Base-by-base conservation (phyloP, 1,140 invertebrate species). In the Ostrea denselamellosa region DNA sequence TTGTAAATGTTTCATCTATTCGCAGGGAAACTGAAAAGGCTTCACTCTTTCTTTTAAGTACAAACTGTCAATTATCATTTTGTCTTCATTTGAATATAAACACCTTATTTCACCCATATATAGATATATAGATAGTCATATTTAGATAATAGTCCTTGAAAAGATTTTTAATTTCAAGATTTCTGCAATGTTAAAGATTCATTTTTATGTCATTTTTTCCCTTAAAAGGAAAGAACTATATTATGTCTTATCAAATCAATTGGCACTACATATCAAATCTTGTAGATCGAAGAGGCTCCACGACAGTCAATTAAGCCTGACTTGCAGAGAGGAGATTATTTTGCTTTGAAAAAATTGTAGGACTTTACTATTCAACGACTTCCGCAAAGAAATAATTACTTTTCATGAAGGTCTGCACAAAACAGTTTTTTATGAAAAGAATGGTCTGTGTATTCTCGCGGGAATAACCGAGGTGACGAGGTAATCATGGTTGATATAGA, bases 281-380 rank as follows among this genome's bases (percentile, higher is more conserved):
- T 62, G n/a, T 62, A 17, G 17, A n/a, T n/a, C 56, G 56, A 62
- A 62, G 12, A 17, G 56, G 56, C 56, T n/a, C 56, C 56, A 62
- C n/a, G n/a, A 62, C 17, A 62, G 56, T 62, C 56, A 62, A 62
- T 62, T 62, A 62, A 62, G 56, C 56, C 56, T n/a, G 56, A 62
- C 19, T 62, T 62, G 56, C 56, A 62, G 56, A 17, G 56, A 62
- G 56, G 56, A 62, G 56, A 62, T 62, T 62, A 62, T 62, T n/a
- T n/a, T 62, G 56, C 56, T 62, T 62, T 62, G 56, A 62, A 62
- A n/a, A 44, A 19, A 19, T n/a, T 17, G 56, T 62, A 62, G 56
- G 56, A 62, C 56, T 62, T 62, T 17, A 62, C 56, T 62, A 62
- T 62, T 62, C 56, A 62, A 62, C n/a, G 56, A 19, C 56, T 62